phyloP scores from a whole-genome alignment of 2,797 vertebrate species.

The Ceyx erithaca region DNA sequence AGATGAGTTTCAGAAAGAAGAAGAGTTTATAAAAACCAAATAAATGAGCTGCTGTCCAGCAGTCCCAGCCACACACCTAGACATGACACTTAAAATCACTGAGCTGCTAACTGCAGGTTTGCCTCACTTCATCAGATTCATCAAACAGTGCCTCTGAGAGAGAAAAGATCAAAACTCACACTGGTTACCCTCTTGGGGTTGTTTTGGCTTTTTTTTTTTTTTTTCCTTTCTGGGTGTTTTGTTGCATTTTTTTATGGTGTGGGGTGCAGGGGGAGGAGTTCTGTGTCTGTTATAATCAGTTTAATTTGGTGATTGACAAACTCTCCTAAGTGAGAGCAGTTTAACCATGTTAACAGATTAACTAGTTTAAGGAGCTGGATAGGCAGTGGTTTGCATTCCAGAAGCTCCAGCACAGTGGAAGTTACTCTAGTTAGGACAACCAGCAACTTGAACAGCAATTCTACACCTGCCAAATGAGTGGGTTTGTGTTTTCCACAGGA shows the following conservation, averaged over 20 bases:
- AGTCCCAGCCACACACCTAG: conserved; percentile 5
- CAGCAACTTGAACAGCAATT: background rate
- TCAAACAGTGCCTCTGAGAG: background rate
- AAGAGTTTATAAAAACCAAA: conserved; percentile 36
- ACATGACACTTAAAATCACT: conserved; percentile 53
- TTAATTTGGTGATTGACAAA: background rate
- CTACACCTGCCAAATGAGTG: background rate
- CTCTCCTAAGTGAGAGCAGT: background rate
- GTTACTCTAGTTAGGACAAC: background rate
- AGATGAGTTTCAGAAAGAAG: conserved; percentile 59
- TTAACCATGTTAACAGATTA: background rate
- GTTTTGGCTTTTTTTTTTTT: background rate
- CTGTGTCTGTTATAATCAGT: background rate
- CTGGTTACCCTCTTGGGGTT: background rate
- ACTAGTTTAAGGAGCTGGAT: background rate
- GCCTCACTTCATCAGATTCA: conserved; percentile 30
- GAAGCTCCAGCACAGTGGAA: background rate
- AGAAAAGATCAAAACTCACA: background rate
- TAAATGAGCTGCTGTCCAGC: background rate
- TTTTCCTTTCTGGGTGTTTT: background rate
- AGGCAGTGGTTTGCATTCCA: background rate
- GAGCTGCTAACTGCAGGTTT: conserved; percentile 39
- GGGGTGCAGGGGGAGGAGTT: background rate
- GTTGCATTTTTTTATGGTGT: background rate
- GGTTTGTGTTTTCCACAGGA: background rate